Evolutionary conservation across 1,140 invertebrate species (phyloP), one percentile per base, ranked within the genome.

Genomic region (Drosophila nikananu): DNA sequence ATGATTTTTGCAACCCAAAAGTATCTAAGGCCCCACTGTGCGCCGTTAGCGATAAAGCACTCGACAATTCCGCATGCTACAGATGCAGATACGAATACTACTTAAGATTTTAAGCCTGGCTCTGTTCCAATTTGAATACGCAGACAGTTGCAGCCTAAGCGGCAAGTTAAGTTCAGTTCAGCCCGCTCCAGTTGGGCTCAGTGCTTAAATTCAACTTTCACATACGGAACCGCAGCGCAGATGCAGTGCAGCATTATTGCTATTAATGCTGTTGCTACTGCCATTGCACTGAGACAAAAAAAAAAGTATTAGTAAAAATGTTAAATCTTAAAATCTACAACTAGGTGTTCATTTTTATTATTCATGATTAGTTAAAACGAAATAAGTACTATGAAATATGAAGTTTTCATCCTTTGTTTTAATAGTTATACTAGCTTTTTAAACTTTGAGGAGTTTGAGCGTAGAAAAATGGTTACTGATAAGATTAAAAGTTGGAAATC

Each of bases 81-180:
- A 65, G 42, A 49, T 59, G 42, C 66, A 49, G 32, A 37, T 48
- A 58, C 37, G 9, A 17, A 60, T n/a, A 61, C 55, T 39, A 58
- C 52, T 37, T 37, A 37, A 32, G 37, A 30, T 32, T 32, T 25
- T 39, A 44, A 68, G 63, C 63, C 37, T n/a, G 66, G 66, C 68
- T 65, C 19, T 78, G 84, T 59, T 83, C 86, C 86, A 80, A 89
- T 89, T 89, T 89, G 81, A 89, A 89, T 89, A 89, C 60, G 35
- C 62, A 76, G 59, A 17, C 49, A 49, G 48, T 55, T 37, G 46
- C 54, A 41, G 72, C 30, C 57, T 39, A 58, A 63, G 51, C 67
- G 27, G 49, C 35, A 63, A 42, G 49, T 55, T 62, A 19, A 48
- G 57, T 58, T 63, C 37, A 72, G 62, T 41, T 54, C 49, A 60